A percentile compares a stretch with the other conserved stretches of the same genome.
Evolutionary conservation across 2,888 invertebrate species (phyloP).

Genomic region (Hirtodrosophila trivittata): DNA sequence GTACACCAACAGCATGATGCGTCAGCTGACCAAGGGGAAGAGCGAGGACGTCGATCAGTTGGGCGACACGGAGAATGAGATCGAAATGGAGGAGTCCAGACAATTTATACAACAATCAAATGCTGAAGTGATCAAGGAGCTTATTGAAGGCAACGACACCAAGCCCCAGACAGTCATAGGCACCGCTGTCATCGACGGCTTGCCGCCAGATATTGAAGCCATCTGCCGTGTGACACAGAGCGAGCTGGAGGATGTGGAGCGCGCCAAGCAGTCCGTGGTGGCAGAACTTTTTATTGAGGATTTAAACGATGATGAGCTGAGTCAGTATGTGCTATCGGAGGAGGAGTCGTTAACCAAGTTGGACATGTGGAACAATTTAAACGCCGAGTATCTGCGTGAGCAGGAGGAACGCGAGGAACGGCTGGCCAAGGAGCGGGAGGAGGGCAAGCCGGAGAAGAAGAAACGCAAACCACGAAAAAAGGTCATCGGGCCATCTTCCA

Average conservation of each 20-base stretch:
- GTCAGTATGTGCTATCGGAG: conserved; percentile 92
- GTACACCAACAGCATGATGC: conserved; percentile 76
- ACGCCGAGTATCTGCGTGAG: conserved; percentile 93
- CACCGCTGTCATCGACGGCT: conserved; percentile 73
- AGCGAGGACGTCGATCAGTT: conserved; percentile 5
- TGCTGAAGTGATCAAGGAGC: conserved; percentile 83
- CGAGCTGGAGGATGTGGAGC: conserved; percentile 83
- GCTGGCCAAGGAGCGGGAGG: conserved; percentile 91
- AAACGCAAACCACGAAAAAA: conserved; percentile 88
- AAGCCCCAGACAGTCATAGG: conserved; percentile 31
- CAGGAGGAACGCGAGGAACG: conserved; percentile 94
- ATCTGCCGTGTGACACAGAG: conserved; percentile 89
- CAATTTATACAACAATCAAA: conserved; percentile 85
- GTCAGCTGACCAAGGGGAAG: conserved; percentile 36
- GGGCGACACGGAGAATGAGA: conserved; percentile 59
- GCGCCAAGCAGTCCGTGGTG: conserved; percentile 52
- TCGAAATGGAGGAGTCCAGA: conserved; percentile 83
- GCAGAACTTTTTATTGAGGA: conserved; percentile 87
- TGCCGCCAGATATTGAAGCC: conserved; percentile 90
- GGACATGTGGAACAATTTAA: conserved; percentile 93
- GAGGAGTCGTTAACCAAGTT: conserved; percentile 93
- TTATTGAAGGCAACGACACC: conserved; percentile 74
- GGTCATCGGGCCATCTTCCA: conserved; percentile 87
- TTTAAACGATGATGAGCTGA: conserved; percentile 95
- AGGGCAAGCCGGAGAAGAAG: conserved; percentile 93